Conservation (phyloP, 37 sponge, comb jelly and placozoan species). For the Agelas oroides region DNA sequence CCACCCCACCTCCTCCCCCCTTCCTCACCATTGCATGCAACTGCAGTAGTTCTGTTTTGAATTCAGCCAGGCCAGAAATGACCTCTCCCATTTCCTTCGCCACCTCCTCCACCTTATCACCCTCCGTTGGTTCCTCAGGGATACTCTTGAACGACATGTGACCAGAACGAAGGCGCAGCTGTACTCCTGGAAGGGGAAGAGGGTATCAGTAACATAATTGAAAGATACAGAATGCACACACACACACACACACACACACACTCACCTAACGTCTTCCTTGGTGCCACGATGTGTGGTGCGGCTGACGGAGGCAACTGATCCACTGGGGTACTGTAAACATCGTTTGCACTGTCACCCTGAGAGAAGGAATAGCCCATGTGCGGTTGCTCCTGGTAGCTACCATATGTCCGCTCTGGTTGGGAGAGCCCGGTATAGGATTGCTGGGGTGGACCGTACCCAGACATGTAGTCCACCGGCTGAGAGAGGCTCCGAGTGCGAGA, state of each 20-base stretch:
- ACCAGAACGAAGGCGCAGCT: neutral
- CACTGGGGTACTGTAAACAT: conserved; percentile 49
- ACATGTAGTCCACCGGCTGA: neutral
- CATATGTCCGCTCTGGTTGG: conserved; percentile 14
- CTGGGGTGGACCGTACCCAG: neutral
- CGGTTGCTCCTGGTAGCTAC: too few species aligned
- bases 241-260: too few species aligned
- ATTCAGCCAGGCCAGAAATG: conserved; percentile 37
- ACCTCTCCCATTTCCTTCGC: conserved; percentile 25
- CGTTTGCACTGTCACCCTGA: conserved; percentile 23
- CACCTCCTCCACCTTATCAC: neutral
- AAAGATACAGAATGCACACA: too few species aligned
- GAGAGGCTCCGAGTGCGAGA: neutral
- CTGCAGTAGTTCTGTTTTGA: conserved; percentile 66
- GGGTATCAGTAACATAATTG: too few species aligned
- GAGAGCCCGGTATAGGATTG: conserved; percentile 7
- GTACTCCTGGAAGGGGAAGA: conserved; percentile 4
- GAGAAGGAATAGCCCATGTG: neutral
- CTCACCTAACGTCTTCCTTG: too few species aligned
- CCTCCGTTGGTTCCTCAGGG: conserved; percentile 12
- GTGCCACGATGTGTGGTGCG: conserved; percentile 16
- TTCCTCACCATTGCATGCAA: conserved; percentile 48
- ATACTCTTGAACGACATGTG: neutral
- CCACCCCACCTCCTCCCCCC: neutral
- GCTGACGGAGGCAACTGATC: conserved; percentile 49